Evolutionary conservation across 2,888 invertebrate species (phyloP).

Genomic region (Melieria omissa): DNA sequence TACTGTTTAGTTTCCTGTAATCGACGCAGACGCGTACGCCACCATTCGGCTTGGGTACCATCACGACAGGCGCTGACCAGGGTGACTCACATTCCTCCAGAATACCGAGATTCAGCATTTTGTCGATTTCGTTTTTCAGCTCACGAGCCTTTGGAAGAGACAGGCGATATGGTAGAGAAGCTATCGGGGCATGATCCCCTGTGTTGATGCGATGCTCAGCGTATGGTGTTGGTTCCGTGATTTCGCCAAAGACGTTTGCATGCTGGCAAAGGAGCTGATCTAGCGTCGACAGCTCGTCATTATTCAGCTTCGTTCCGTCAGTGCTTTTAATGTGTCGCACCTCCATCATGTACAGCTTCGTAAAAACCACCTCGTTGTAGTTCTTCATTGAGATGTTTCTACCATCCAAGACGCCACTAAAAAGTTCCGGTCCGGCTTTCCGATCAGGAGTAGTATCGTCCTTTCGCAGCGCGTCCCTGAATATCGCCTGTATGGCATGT

Average conservation of each 20-base stretch:
- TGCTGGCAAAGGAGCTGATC: constrained; percentile 2
- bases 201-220: no score
- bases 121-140: no score
- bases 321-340: constrained; percentile 22
- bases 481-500: constrained; percentile 7
- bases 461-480: constrained; percentile 25
- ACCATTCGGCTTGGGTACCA: constrained; percentile 54
- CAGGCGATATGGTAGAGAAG: no score
- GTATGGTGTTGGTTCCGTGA: constrained; percentile 25
- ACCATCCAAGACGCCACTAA: constrained; percentile 20
- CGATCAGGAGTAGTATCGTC: constrained; percentile 28
- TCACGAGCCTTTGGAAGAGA: no score
- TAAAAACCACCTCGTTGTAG: constrained; percentile 16
- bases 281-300: not conserved
- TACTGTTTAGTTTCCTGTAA: constrained; percentile 52
- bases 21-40: constrained; percentile 51
- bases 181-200: no score
- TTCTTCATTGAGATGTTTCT: no score
- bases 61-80: constrained; percentile 57
- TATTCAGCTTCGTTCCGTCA: not conserved
- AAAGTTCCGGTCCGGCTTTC: not conserved
- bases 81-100: constrained; percentile 61
- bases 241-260: constrained; percentile 3
- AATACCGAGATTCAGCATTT: constrained; percentile 51
- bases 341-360: constrained; percentile 22